Conservation (phyloP, 2,888 invertebrate species). For the Danaus chrysippus region DNA sequence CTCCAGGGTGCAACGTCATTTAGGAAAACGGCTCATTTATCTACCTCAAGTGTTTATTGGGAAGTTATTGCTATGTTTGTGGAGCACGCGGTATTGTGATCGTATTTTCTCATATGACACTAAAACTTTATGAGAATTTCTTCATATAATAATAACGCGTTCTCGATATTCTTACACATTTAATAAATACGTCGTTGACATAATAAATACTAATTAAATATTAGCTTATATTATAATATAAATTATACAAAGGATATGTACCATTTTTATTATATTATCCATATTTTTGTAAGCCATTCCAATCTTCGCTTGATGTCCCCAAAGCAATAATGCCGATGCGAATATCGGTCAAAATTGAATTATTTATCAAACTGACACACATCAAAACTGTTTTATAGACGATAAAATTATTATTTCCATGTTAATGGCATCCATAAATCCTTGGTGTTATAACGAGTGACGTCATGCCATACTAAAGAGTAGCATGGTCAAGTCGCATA, state of each 20-base stretch:
- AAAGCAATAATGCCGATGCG: conserved; percentile 32
- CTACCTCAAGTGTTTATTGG: conserved; percentile 21
- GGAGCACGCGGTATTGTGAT: conserved; percentile 4
- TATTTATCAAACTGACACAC: conserved; percentile 64
- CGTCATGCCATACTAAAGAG: conserved; percentile 47
- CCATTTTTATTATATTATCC: conserved; percentile 17
- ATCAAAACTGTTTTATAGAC: conserved; percentile 70
- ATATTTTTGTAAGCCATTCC: conserved; percentile 18
- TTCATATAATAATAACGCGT: background rate
- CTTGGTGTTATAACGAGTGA: conserved; percentile 45
- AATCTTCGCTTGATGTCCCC: conserved; percentile 27
- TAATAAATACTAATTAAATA: background rate
- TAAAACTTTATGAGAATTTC: background rate
- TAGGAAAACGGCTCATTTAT: conserved; percentile 21
- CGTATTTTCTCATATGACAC: background rate
- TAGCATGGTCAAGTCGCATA: background rate
- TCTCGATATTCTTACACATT: background rate
- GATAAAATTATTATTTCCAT: conserved; percentile 73
- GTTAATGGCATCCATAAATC: conserved; percentile 71
- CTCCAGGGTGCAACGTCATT: conserved; percentile 23
- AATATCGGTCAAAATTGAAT: conserved; percentile 59
- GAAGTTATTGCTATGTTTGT: conserved; percentile 19
- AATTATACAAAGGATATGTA: background rate
- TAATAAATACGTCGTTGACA: background rate
- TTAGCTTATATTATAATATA: background rate